Conservation (phyloP, 2,888 invertebrate species). For the Drosophila eohydei region DNA sequence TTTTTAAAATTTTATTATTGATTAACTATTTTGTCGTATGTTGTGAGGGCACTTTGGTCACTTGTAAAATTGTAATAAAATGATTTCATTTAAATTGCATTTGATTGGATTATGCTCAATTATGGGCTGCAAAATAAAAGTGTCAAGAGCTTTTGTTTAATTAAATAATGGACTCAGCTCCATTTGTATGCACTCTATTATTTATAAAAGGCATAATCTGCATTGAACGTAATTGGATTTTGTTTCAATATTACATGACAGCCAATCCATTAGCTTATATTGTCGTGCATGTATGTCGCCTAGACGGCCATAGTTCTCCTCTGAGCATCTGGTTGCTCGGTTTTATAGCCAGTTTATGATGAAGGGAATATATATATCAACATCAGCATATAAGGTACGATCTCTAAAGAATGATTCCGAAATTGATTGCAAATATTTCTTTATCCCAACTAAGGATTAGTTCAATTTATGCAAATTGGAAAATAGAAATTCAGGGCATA, state of each 20-base stretch:
- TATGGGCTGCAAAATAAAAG: background rate
- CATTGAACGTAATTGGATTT: background rate
- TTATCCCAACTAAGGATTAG: no score
- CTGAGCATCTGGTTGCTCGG: no score
- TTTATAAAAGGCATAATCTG: slow-evolving; percentile 1
- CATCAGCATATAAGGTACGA: no score
- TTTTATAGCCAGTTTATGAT: no score
- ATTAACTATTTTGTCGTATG: background rate
- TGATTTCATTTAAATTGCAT: slow-evolving; percentile 6
- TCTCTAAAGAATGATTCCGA: no score
- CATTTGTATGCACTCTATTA: background rate
- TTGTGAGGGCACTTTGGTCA: no score
- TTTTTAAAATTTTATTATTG: background rate
- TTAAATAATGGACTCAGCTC: slow-evolving; percentile 4
- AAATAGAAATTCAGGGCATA: no score
- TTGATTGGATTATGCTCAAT: slow-evolving; percentile 26
- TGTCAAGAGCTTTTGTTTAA: slow-evolving; percentile 1
- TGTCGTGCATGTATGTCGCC: background rate
- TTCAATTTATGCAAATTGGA: no score
- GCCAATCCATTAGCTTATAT: background rate
- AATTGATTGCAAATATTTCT: no score
- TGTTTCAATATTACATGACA: background rate
- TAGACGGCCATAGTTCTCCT: background rate
- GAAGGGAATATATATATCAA: no score
- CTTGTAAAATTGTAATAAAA: background rate